A percentile compares a stretch with the other conserved stretches of the same genome.
These are phyloP conservation scores for Pampusana beccarii DNA, from an alignment of 2,113 vertebrate species.

Conservation along the genomic window DNA sequence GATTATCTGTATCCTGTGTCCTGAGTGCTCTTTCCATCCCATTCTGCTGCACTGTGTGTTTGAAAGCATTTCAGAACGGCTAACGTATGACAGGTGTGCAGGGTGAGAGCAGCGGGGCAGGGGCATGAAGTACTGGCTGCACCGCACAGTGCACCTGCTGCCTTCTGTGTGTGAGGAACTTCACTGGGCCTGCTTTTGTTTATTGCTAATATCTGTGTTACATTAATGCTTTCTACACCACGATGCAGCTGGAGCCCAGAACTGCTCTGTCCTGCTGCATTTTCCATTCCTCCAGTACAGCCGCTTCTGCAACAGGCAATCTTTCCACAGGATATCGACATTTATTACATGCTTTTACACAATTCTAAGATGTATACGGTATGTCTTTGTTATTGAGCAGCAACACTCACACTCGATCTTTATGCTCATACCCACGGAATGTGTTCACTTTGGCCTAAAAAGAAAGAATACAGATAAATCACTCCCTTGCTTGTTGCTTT, in stretches of 20 bases:
- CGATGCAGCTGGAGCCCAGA: not conserved
- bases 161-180: no score
- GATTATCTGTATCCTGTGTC: not conserved
- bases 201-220: not conserved
- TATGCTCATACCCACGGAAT: constrained; percentile 25
- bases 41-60: accelerated
- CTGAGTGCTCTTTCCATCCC: not conserved
- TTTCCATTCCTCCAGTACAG: not conserved
- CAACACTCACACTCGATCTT: not conserved
- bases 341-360: constrained; percentile 31
- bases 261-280: not conserved
- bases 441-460: constrained; percentile 55
- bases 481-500: no score
- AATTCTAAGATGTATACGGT: not conserved
- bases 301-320: not conserved
- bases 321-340: not conserved
- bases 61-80: accelerated
- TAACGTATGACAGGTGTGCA: accelerated
- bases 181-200: accelerated
- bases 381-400: not conserved
- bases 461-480: not conserved
- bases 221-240: not conserved
- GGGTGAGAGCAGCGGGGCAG: accelerated
- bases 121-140: not conserved
- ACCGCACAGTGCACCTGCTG: accelerated